These are phyloP conservation scores for Clupea harengus DNA, from an alignment of 2,113 vertebrate species.

Conservation along the genomic window DNA sequence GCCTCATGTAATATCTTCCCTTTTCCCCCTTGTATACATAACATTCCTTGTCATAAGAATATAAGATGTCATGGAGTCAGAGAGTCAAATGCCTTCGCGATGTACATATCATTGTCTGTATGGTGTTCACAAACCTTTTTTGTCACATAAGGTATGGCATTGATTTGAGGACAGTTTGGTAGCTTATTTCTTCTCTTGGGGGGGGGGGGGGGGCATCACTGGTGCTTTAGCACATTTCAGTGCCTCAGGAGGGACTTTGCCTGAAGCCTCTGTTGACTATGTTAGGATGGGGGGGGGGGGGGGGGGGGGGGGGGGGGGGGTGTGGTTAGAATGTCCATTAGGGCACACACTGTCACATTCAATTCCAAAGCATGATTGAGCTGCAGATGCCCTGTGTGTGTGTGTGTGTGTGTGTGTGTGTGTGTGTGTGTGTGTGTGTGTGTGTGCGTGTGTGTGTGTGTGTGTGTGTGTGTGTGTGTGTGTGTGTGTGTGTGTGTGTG, in stretches of 20 bases:
- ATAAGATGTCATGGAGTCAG: background rate
- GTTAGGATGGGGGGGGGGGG: background rate
- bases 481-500: background rate
- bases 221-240: background rate
- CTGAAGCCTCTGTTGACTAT: background rate
- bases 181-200: background rate
- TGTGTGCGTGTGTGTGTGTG: background rate
- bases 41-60: background rate
- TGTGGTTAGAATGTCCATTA: conserved; percentile 18
- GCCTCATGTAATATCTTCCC: background rate
- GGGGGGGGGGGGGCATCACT: background rate
- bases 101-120: background rate
- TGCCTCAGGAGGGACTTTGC: conserved; percentile 1
- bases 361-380: conserved; percentile 21
- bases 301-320: background rate
- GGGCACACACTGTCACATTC: conserved; percentile 36
- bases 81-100: background rate
- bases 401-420: background rate
- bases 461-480: background rate
- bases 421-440: background rate
- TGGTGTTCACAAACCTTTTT: background rate
- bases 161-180: background rate
- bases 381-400: conserved; percentile 24
- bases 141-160: background rate
- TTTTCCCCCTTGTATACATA: background rate